Base-by-base conservation (phyloP, 2,888 invertebrate genomes). In the Ophion slaviceki region DNA sequence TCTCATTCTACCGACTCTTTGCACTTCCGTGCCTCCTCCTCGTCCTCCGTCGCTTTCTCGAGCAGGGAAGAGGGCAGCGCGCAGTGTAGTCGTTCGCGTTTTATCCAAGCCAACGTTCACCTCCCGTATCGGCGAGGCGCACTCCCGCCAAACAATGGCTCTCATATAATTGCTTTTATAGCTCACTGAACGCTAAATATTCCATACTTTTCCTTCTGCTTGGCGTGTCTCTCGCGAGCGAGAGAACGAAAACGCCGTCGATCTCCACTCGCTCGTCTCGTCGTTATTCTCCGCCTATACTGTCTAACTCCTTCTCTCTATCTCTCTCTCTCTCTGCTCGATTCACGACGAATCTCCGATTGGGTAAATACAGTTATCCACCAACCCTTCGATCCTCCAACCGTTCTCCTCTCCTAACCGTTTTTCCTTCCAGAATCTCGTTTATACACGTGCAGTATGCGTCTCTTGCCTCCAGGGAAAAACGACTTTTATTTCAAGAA, bases 161-260 rank as follows among this genome's bases (percentile, higher is more conserved):
- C 90, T 91, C 92, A 92, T 92, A 93, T 94, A 94, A 94, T 94
- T 94, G 93, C 93, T 93, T 94, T 93, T 93, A 93, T 93, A 93
- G 92, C 92, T 93, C 93, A 92, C 90, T 93, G 93, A 93, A 93
- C 92, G 92, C 92, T 94, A 93, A 93, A 94, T 94, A 94, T 94
- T 93, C 93, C 92, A 93, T 93, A 93, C 92, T 93, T 93, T 93
- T 91, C 90, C 90, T 91, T 91, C 91, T 90, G 89, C 90, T 89
- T 88, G 88, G 87, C 88, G 88, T 89, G 87, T 83, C 85, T 84
- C 78, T 87, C 88, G 90, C 64, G 64, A 72, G 47, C 70, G 81
- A 68, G 36, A 45, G 53, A 78, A 66, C 77, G 64, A 74, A 66
- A 79, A 86, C 47, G 57, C 74, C 80, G 72, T 84, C 81, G 80